Conservation (phyloP, 2,888 invertebrate genomes). For the Eudemis profundana region DNA sequence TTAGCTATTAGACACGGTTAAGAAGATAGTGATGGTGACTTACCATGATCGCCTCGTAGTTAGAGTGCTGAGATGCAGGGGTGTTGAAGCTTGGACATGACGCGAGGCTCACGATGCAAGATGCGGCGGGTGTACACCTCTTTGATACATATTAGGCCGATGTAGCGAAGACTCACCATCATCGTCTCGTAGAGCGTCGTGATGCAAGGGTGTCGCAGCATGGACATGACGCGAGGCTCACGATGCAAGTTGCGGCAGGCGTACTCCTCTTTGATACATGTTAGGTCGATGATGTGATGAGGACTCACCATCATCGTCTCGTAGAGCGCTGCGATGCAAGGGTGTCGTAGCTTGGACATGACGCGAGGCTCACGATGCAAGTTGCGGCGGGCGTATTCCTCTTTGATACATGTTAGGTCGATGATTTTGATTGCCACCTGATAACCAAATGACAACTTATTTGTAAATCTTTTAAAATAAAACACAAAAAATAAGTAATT, state of each 20-base stretch:
- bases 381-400: constrained; percentile 90
- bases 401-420: constrained; percentile 88
- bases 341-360: constrained; percentile 89
- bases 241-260: constrained; percentile 89
- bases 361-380: constrained; percentile 89
- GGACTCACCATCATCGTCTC: constrained; percentile 87
- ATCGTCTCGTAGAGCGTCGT: constrained; percentile 89
- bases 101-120: constrained; percentile 89
- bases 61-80: constrained; percentile 89
- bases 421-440: constrained; percentile 92
- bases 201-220: constrained; percentile 89
- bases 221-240: constrained; percentile 89
- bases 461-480: no score
- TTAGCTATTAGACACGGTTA: no score
- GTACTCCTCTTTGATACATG: constrained; percentile 87
- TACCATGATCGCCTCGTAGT: constrained; percentile 89
- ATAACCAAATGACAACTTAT: no score
- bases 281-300: background rate
- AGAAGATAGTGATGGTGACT: constrained; percentile 40
- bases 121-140: constrained; percentile 90
- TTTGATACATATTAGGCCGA: constrained; percentile 67
- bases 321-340: constrained; percentile 89
- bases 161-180: constrained; percentile 73
- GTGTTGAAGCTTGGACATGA: constrained; percentile 89
- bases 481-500: no score